A percentile compares a stretch with the other conserved stretches of the same genome.
Evolutionary conservation across 1,140 invertebrate genomes (phyloP).

Genomic region (Drosophila melanica): DNA sequence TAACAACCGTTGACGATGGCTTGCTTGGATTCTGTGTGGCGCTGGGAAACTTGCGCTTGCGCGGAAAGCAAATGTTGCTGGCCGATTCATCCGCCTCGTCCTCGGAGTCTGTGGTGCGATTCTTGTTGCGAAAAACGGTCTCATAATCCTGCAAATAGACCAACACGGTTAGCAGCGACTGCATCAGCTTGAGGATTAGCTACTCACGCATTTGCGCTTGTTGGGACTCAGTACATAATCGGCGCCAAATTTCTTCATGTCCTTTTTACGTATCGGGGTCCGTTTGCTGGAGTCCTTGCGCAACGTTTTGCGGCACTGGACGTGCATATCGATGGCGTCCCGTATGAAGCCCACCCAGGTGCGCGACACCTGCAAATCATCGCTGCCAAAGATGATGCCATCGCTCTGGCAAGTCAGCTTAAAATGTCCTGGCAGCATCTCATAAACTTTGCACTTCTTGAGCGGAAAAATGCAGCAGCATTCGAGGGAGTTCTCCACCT

Average conservation of each 20-base stretch:
- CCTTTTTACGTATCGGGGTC: slow-evolving; percentile 85
- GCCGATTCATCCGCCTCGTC: slow-evolving; percentile 53
- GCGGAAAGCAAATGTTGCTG: slow-evolving; percentile 53
- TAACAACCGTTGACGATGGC: neutral
- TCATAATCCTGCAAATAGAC: slow-evolving; percentile 57
- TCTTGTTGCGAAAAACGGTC: slow-evolving; percentile 61
- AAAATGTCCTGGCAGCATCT: slow-evolving; percentile 86
- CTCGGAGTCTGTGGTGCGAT: slow-evolving; percentile 68
- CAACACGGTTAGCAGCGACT: neutral
- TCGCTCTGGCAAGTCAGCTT: slow-evolving; percentile 86
- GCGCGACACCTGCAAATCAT: slow-evolving; percentile 85
- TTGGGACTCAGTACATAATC: slow-evolving; percentile 78
- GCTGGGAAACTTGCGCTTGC: slow-evolving; percentile 58
- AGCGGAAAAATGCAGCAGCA: slow-evolving; percentile 87
- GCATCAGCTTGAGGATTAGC: rapidly evolving
- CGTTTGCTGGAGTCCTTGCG: slow-evolving; percentile 87
- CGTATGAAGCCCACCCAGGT: slow-evolving; percentile 86
- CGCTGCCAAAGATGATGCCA: slow-evolving; percentile 86
- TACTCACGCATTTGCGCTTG: slow-evolving; percentile 81
- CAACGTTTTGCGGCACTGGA: slow-evolving; percentile 86
- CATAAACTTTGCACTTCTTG: slow-evolving; percentile 86
- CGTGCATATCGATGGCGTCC: slow-evolving; percentile 85
- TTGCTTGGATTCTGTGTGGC: neutral
- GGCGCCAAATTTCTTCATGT: slow-evolving; percentile 84
- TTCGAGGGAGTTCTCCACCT: slow-evolving; percentile 85